Evolutionary conservation across 2,113 vertebrate species (phyloP), one percentile per base, ranked within the genome.

Genomic region (Felis catus): DNA sequence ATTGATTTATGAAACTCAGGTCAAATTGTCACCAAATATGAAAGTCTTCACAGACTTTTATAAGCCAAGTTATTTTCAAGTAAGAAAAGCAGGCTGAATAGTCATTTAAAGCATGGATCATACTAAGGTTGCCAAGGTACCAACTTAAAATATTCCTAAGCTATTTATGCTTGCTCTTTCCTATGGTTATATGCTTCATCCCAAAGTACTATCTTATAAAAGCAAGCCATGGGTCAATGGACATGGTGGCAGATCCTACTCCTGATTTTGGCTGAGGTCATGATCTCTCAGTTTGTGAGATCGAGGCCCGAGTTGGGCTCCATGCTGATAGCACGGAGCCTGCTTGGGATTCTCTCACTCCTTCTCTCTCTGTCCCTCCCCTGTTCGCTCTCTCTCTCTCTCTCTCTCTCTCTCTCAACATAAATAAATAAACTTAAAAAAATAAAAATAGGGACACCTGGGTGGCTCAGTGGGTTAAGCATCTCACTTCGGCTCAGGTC

Each of bases 1-100:
- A 81, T 11, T 92, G 86, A 86, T 73, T 97, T 48, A 81, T 27
- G 27, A 80, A 90, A 84, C 18, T 89, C 92, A 94, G 79, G 25
- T 95, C 65, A 94, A 11, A 25, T 58, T 92, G 61, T 41, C n/a
- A 95, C 45, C 51, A 97, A 97, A 98, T 70, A 83, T 15, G 82
- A 91, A 98, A 97, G 39, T 25, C 3, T 81, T 79, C 76, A 95
- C 90, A n/a, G 94, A 9, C 71, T 51, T 95, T 95, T 45, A 71
- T 0, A 14, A 68, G 55, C 19, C 68, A 65, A 83, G 74, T 89
- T 86, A 66, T 92, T 96, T 95, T 94, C 89, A 95, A 86, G 23
- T 94, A 95, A 91, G 78, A 94, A 36, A 85, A 66, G 13, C 36
- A 73, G 83, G 55, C 78, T 92, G 21, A 27, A 91, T 4, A 63